phyloP scores from a whole-genome alignment of 2,113 vertebrate species.

The Carettochelys insculpta region DNA sequence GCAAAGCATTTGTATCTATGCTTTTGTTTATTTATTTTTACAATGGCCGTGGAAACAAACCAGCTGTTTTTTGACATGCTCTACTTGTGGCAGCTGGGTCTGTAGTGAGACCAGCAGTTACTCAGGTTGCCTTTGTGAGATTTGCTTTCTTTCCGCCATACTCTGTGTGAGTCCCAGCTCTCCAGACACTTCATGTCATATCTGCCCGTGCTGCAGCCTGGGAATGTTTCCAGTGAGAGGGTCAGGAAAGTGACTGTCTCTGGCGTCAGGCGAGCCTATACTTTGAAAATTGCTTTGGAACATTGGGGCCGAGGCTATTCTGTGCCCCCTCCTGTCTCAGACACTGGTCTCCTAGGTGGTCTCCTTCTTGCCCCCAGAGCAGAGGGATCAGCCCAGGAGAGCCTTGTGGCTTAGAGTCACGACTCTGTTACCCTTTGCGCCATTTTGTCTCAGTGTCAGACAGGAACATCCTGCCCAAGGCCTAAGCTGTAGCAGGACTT shows the following conservation, averaged over 20 bases:
- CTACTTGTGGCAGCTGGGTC: no score
- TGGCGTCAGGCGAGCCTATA: neutral
- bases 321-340: neutral
- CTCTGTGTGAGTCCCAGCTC: neutral
- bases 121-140: neutral
- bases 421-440: neutral
- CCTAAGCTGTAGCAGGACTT: neutral
- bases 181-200: neutral
- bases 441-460: neutral
- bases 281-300: neutral
- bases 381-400: neutral
- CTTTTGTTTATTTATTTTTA: no score
- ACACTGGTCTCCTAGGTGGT: fast-evolving
- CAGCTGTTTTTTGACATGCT: no score
- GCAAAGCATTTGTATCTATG: no score
- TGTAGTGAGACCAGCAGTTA: no score
- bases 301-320: neutral
- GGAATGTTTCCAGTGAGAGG: neutral
- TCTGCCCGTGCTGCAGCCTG: neutral
- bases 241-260: neutral
- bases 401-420: neutral
- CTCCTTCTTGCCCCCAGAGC: no score
- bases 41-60: no score
- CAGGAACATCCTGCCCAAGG: neutral
- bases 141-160: neutral